Evolutionary conservation across 2,797 vertebrate genomes (phyloP).

Genomic region (Mus spretus): DNA sequence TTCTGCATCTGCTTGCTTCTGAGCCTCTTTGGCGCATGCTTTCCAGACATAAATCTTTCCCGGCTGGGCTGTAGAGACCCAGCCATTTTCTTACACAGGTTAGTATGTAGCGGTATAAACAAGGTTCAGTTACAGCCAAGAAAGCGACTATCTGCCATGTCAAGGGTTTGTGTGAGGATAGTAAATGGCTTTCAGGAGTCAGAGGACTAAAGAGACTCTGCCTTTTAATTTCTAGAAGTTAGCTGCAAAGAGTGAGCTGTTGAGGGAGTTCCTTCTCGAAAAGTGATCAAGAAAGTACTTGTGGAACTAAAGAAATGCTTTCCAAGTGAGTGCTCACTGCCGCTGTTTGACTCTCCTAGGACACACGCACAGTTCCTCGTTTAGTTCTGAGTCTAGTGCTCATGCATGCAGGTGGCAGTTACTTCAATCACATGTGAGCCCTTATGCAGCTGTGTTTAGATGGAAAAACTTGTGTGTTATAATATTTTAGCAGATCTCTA

Average conservation of each 20-base stretch:
- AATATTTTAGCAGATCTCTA: not conserved
- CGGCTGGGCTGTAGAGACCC: not conserved
- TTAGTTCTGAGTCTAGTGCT: conserved; percentile 26
- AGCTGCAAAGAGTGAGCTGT: not conserved
- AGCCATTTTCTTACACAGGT: not conserved
- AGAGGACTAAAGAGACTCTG: not conserved
- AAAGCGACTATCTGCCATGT: not conserved
- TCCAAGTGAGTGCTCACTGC: not conserved
- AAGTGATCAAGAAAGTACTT: not conserved
- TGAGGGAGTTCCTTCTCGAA: not conserved
- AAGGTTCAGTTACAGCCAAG: conserved; percentile 7
- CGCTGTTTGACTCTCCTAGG: not conserved
- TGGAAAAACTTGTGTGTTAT: not conserved
- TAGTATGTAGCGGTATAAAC: not conserved
- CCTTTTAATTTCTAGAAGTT: not conserved
- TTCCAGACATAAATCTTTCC: not conserved
- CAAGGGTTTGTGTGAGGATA: not conserved
- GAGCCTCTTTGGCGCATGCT: conserved; percentile 37
- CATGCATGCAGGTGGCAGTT: not conserved
- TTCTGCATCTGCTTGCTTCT: conserved; percentile 29
- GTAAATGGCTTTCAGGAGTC: not conserved
- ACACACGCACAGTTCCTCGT: not conserved
- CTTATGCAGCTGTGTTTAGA: not conserved
- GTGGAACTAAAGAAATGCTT: not conserved
- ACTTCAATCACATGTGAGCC: not conserved